Evolutionary conservation across 2,113 vertebrate species (phyloP).

Genomic region (Ceyx cyanopectus): DNA sequence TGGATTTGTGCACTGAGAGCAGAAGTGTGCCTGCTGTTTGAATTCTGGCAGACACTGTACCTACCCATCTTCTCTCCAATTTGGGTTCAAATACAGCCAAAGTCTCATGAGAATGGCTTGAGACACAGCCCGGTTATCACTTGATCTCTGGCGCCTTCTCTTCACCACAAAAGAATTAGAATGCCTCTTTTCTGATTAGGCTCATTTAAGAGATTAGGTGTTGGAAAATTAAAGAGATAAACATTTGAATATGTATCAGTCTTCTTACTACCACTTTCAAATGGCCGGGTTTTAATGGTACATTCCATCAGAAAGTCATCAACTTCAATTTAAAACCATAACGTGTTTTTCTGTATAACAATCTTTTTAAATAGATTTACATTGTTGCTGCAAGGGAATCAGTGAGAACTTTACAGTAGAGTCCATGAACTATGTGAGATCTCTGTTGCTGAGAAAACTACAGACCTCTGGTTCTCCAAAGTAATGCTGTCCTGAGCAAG

Average conservation of each 20-base stretch:
- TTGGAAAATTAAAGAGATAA: constrained; percentile 50
- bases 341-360: neutral
- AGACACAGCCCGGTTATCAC: constrained; percentile 32
- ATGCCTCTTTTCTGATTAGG: constrained; percentile 36
- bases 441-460: neutral
- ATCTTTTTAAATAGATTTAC: neutral
- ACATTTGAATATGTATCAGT: constrained; percentile 51
- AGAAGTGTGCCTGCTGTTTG: neutral
- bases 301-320: neutral
- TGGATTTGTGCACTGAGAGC: neutral
- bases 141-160: constrained; percentile 40
- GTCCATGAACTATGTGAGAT: neutral
- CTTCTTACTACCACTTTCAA: constrained; percentile 25
- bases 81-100: constrained; percentile 1
- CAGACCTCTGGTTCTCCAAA: neutral
- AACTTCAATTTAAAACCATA: neutral
- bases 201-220: constrained; percentile 55
- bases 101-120: constrained; percentile 25
- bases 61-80: neutral
- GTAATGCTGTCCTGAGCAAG: neutral
- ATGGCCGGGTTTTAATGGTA: neutral
- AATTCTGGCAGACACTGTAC: neutral
- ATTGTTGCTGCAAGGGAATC: neutral
- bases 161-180: constrained; percentile 50
- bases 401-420: neutral